phyloP scores from a whole-genome alignment of 2,113 vertebrate species.

The Isichthys henryi region DNA sequence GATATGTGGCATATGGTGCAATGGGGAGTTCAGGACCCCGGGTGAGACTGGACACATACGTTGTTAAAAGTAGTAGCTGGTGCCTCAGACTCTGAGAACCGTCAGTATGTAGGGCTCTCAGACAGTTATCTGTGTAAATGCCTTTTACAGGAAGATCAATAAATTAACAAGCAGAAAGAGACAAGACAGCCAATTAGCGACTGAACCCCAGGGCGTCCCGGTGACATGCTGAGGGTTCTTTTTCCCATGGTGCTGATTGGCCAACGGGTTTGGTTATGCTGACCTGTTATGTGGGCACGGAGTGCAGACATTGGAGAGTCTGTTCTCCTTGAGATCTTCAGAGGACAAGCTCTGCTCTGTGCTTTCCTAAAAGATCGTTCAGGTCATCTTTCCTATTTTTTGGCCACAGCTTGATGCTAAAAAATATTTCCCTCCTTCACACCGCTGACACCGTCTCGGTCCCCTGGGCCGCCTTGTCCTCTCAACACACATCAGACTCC shows the following conservation, averaged over 20 bases:
- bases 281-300: not conserved
- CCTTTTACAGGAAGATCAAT: not conserved
- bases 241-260: not conserved
- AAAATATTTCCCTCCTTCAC: not conserved
- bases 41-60: not conserved
- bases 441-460: not conserved
- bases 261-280: not conserved
- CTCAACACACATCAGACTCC: not conserved
- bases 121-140: not conserved
- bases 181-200: not conserved
- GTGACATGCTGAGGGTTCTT: not conserved
- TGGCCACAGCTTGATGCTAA: not conserved
- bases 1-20: not conserved
- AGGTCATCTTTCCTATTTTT: not conserved
- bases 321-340: not conserved
- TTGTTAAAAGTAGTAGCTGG: not conserved
- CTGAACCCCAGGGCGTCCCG: not conserved
- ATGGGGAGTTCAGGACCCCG: not conserved
- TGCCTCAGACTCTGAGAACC: not conserved
- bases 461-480: not conserved
- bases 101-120: not conserved
- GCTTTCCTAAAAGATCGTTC: not conserved
- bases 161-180: not conserved
- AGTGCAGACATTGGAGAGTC: not conserved
- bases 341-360: not conserved